Base-by-base conservation (phyloP, 2,113 vertebrate species). In the Seriola aureovittata region DNA sequence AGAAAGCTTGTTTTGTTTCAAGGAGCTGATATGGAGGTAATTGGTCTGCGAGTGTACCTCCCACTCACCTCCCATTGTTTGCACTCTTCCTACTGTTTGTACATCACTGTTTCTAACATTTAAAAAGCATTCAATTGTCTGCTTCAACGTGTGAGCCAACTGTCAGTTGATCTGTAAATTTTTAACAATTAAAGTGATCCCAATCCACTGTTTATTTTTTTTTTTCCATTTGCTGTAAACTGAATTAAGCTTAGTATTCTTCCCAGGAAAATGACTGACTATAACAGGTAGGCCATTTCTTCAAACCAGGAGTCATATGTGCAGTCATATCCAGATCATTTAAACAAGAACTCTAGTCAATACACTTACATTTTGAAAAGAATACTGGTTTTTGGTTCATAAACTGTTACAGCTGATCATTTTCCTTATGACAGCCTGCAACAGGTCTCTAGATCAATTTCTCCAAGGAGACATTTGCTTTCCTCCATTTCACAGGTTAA, bases 161-260 rank as follows among this genome's bases (percentile, higher is more conserved):
- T 85, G 68, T 89, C 40, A 34, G 19, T 62, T 86, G 32, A 80
- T 88, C 57, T 88, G 82, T 82, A 46, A 23, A 72, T 88, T 90
- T 84, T 85, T 90, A 91, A 89, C 78, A 74, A 91, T 69, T 84
- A 92, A 93, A 93, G 36, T 81, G 65, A 78, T 86, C 55, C 69
- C 79, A 86, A 80, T 75, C 74, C 46, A 65, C n/a, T 42, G 8
- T 42, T 1, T 12, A 10, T 13, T 7, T 21, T 8, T 5, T 5
- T 71, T 5, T 54, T 7, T 14, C 12, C 4, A 5, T 55, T 48
- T 8, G 34, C 7, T 71, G 13, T 46, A 2, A 65, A 32, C 10
- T 34, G 60, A 71, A 48, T 48, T 21, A 0, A 29, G 29, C 29
- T 3, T 2, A 29, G 29, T 29, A 29, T 2, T 29, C 29, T 29